Evolutionary conservation across 2,888 invertebrate species (phyloP).

Genomic region (Drosophila robusta): DNA sequence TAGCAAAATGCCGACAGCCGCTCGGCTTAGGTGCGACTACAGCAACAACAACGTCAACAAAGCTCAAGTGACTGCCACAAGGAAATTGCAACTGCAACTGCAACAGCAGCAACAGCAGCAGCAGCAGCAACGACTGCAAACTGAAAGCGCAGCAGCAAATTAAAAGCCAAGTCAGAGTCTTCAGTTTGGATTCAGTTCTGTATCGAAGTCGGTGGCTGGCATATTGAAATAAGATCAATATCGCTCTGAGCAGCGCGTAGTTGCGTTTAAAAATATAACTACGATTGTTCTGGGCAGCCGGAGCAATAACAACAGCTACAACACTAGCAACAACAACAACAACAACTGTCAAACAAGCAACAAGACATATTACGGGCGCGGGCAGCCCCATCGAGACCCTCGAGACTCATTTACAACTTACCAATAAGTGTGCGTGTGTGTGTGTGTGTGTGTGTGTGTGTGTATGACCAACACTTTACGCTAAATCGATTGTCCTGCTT

Average conservation of each 20-base stretch:
- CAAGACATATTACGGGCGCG: constrained; percentile 75
- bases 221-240: constrained; percentile 78
- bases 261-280: constrained; percentile 78
- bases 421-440: constrained; percentile 48
- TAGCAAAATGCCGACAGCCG: constrained; percentile 68
- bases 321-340: constrained; percentile 25
- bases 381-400: constrained; percentile 60
- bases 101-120: constrained; percentile 28
- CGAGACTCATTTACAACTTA: constrained; percentile 78
- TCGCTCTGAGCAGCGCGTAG: constrained; percentile 74
- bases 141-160: constrained; percentile 67
- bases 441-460: constrained; percentile 41
- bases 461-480: constrained; percentile 65
- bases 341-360: constrained; percentile 68
- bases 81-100: constrained; percentile 67
- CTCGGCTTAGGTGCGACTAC: constrained; percentile 60
- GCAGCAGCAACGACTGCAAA: constrained; percentile 30
- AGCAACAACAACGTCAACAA: constrained; percentile 36
- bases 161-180: constrained; percentile 57
- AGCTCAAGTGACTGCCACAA: constrained; percentile 61
- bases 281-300: constrained; percentile 67
- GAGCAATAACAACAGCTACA: constrained; percentile 26
- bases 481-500: constrained; percentile 76
- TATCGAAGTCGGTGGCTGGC: constrained; percentile 57
- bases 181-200: constrained; percentile 33